Percentiles rank a stretch among this genome's conserved stretches.
phyloP scores from a whole-genome alignment of 2,888 invertebrate genomes.

The Tridacna gigas region DNA sequence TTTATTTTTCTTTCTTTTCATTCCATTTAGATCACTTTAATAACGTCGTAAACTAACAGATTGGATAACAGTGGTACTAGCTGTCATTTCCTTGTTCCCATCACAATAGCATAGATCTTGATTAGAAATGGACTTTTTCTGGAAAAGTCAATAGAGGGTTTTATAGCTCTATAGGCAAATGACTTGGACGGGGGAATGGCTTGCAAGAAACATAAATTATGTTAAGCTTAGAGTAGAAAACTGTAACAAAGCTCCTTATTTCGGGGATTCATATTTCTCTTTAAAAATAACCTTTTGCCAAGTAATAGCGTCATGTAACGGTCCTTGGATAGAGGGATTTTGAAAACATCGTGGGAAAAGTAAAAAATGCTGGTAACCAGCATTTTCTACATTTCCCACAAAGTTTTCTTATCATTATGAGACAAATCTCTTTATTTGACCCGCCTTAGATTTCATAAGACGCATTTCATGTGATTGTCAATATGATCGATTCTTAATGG shows the following conservation, averaged over 20 bases:
- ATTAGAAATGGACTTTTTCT: neutral
- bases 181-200: neutral
- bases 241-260: too few species aligned
- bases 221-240: neutral
- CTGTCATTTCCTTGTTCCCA: neutral
- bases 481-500: too few species aligned
- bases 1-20: neutral
- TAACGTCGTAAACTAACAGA: neutral
- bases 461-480: too few species aligned
- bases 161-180: neutral
- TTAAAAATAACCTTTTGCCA: neutral
- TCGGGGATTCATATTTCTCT: neutral
- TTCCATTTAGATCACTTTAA: neutral
- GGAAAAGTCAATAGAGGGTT: neutral
- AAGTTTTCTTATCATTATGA: neutral
- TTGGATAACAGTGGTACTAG: neutral
- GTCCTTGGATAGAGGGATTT: neutral
- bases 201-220: slow-evolving; percentile 9
- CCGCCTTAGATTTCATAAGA: too few species aligned
- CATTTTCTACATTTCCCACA: neutral
- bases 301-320: neutral
- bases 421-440: too few species aligned
- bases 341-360: neutral
- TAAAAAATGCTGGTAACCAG: neutral
- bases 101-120: neutral